Evolutionary conservation across 92 coral and sea anemone species (phyloP).

Genomic region (Porites divaricata): DNA sequence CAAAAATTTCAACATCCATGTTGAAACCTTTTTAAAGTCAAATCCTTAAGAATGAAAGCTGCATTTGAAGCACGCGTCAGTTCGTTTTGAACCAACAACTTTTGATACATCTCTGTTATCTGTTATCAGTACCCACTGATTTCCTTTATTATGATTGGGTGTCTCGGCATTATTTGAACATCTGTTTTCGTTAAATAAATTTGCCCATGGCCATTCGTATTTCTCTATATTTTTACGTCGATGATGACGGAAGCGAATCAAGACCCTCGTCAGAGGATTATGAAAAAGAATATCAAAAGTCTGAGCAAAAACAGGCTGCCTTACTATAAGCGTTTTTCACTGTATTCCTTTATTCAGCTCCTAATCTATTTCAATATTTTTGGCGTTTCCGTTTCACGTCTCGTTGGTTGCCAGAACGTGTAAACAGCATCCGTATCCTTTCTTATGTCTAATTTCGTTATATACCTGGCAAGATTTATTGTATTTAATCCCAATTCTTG

Average conservation of each 20-base stretch:
- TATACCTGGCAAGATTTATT: background rate
- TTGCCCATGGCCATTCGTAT: background rate
- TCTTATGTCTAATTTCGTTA: too few relatives aligned
- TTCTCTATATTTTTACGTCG: background rate
- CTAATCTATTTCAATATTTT: background rate
- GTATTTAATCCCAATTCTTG: background rate
- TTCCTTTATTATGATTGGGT: background rate
- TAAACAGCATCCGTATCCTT: background rate
- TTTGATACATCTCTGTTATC: too few relatives aligned
- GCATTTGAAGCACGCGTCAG: too few relatives aligned
- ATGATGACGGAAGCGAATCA: background rate
- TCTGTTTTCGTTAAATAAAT: background rate
- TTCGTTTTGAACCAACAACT: too few relatives aligned
- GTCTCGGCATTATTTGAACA: background rate
- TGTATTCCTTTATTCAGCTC: background rate
- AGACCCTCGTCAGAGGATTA: background rate
- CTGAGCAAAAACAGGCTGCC: background rate
- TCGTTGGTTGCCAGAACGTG: background rate
- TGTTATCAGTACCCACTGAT: too few relatives aligned
- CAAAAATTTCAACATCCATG: too few relatives aligned
- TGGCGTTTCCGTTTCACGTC: too few relatives aligned
- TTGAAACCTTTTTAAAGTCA: too few relatives aligned
- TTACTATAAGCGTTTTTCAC: background rate
- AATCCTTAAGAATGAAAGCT: too few relatives aligned
- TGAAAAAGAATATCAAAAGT: background rate